Evolutionary conservation across 2,888 invertebrate genomes (phyloP).

Genomic region (Pammene fasciana): DNA sequence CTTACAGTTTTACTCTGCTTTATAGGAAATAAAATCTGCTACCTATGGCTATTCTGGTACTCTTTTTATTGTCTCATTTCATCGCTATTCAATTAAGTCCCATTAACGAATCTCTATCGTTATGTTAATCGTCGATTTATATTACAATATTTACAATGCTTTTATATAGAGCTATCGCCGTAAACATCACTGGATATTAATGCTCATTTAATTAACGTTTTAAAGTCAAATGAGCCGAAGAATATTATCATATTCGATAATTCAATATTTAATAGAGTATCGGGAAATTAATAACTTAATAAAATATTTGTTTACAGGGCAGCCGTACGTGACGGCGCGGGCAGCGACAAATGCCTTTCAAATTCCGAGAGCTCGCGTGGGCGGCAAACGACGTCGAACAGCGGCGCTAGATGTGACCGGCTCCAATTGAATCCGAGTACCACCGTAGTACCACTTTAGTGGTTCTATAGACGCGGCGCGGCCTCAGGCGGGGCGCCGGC

Average conservation of each 20-base stretch:
- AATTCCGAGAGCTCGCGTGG: slow-evolving; percentile 78
- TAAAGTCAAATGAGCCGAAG: slow-evolving; percentile 24
- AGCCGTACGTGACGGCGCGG: slow-evolving; percentile 63
- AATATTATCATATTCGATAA: slow-evolving; percentile 34
- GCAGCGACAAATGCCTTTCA: slow-evolving; percentile 79
- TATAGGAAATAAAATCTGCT: slow-evolving; percentile 48
- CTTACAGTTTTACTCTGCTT: slow-evolving; percentile 42
- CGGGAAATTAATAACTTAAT: slow-evolving; percentile 65
- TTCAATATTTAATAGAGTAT: slow-evolving; percentile 46
- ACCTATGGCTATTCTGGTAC: slow-evolving; percentile 5
- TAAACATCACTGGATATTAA: slow-evolving; percentile 34
- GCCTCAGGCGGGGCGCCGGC: slow-evolving; percentile 63
- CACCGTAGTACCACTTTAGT: slow-evolving; percentile 39
- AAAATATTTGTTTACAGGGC: slow-evolving; percentile 63
- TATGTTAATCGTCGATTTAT: slow-evolving; percentile 21
- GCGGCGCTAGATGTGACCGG: slow-evolving; percentile 68
- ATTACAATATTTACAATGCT: slow-evolving; percentile 24
- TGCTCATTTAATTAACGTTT: slow-evolving; percentile 36
- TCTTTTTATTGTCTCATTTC: slow-evolving; percentile 28
- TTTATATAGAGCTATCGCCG: slow-evolving; percentile 25
- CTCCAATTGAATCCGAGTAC: slow-evolving; percentile 69
- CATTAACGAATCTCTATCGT: slow-evolving; percentile 22
- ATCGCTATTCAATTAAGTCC: slow-evolving; percentile 29
- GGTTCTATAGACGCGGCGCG: slow-evolving; percentile 43
- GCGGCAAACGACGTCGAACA: slow-evolving; percentile 65